phyloP scores from a whole-genome alignment of 2,888 invertebrate genomes.

The Stegophylla sp. region DNA sequence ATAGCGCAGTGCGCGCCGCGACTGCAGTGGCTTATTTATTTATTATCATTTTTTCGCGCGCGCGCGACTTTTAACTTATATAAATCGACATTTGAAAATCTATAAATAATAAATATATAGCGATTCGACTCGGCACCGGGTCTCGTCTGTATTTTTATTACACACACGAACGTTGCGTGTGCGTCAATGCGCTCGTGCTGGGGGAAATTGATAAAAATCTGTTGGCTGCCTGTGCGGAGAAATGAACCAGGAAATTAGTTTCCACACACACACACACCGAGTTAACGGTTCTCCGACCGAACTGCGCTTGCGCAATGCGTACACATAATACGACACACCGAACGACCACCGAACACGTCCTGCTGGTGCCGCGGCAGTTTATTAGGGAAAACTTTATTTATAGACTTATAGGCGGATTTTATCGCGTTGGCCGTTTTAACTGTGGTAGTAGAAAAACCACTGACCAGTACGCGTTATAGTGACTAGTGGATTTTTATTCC shows the following conservation, averaged over 20 bases:
- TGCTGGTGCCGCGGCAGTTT: no score
- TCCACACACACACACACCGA: no score
- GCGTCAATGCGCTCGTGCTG: slow-evolving; percentile 1
- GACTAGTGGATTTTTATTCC: not conserved
- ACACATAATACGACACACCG: no score
- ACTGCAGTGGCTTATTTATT: not conserved
- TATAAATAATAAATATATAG: slow-evolving; percentile 45
- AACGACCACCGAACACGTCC: not conserved
- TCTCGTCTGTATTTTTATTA: no score
- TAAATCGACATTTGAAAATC: slow-evolving; percentile 15
- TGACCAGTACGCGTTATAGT: no score
- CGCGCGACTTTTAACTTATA: slow-evolving; percentile 2
- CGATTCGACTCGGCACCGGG: not conserved
- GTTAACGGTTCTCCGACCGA: slow-evolving; percentile 23
- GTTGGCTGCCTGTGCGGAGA: not conserved
- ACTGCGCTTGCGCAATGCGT: no score
- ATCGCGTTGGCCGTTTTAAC: slow-evolving; percentile 14
- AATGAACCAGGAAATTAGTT: slow-evolving; percentile 55
- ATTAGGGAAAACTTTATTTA: slow-evolving; percentile 49
- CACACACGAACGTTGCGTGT: not conserved
- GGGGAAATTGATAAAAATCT: slow-evolving; percentile 54
- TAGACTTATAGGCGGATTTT: slow-evolving; percentile 40
- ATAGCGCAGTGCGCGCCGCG: not conserved
- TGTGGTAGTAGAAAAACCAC: slow-evolving; percentile 28
- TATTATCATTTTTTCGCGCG: slow-evolving; percentile 4